phyloP scores from a whole-genome alignment of 2,888 invertebrate genomes.

The Conchocele bisecta region DNA sequence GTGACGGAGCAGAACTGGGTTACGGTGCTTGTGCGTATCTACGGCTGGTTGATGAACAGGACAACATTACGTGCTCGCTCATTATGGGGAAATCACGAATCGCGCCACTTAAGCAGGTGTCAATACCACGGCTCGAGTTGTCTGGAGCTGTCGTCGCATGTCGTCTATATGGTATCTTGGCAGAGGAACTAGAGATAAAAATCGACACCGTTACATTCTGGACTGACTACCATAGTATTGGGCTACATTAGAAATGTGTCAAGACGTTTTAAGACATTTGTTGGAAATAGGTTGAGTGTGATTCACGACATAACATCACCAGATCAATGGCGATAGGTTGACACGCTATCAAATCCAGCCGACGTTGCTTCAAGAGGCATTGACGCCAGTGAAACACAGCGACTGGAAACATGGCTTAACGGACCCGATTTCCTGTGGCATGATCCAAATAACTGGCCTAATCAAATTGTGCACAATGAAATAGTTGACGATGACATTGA shows the following conservation, averaged over 20 bases:
- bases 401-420: slow-evolving; percentile 14
- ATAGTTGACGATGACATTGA: slow-evolving; percentile 5
- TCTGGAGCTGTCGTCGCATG: slow-evolving; percentile 26
- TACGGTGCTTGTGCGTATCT: slow-evolving; percentile 42
- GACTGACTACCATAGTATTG: slow-evolving; percentile 36
- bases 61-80: slow-evolving; percentile 14
- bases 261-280: slow-evolving; percentile 36
- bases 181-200: slow-evolving; percentile 4
- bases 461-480: neutral
- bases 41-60: slow-evolving; percentile 22
- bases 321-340: slow-evolving; percentile 38
- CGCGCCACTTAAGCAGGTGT: slow-evolving; percentile 30
- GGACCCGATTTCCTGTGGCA: slow-evolving; percentile 28
- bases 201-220: slow-evolving; percentile 10
- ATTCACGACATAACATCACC: slow-evolving; percentile 7
- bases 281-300: slow-evolving; percentile 16
- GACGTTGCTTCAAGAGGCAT: slow-evolving; percentile 32
- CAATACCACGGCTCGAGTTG: slow-evolving; percentile 28
- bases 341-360: slow-evolving; percentile 24
- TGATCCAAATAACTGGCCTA: slow-evolving; percentile 17
- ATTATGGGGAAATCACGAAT: slow-evolving; percentile 32
- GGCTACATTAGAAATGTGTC: slow-evolving; percentile 35
- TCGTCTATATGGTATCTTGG: slow-evolving; percentile 6
- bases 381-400: neutral
- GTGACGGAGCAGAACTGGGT: slow-evolving; percentile 42